Evolutionary conservation across 1,140 invertebrate species (phyloP).

Genomic region (Papilio helenus): DNA sequence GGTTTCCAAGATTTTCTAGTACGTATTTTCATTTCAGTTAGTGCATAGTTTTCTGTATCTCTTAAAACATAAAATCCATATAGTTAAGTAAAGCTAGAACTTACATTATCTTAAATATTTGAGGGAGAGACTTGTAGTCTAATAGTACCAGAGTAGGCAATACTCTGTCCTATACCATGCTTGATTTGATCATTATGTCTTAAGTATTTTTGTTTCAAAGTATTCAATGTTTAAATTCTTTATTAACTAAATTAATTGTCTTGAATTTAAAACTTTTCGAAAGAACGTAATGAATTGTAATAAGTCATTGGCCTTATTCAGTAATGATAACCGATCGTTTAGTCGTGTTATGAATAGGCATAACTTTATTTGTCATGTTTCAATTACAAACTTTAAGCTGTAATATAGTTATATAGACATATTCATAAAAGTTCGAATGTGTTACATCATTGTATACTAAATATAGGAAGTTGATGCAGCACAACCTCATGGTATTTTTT

Average conservation of each 20-base stretch:
- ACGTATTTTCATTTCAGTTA: slow-evolving; percentile 59
- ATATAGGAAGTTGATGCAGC: slow-evolving; percentile 37
- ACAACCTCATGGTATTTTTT: slow-evolving; percentile 39
- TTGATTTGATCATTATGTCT: slow-evolving; percentile 41
- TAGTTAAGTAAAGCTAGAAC: slow-evolving; percentile 49
- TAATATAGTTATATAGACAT: not conserved
- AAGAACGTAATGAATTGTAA: not conserved
- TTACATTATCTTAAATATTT: slow-evolving; percentile 70
- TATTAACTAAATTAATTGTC: not conserved
- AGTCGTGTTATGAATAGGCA: not conserved
- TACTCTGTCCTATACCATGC: slow-evolving; percentile 62
- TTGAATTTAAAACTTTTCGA: not conserved
- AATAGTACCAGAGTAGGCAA: slow-evolving; percentile 62
- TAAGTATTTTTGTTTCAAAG: not conserved
- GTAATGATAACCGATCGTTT: slow-evolving; percentile 10
- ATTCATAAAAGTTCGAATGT: not conserved
- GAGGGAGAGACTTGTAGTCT: slow-evolving; percentile 79
- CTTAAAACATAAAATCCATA: slow-evolving; percentile 52
- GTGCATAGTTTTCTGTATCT: slow-evolving; percentile 60
- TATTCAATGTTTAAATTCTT: not conserved
- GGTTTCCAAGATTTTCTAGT: slow-evolving; percentile 68
- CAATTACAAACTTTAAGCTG: not conserved
- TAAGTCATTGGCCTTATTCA: not conserved
- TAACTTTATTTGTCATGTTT: not conserved
- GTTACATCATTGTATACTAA: slow-evolving; percentile 35